Percentiles rank a stretch among this genome's conserved stretches.
Conservation (phyloP, 53 echinoderm and acorn worm species). For the Temnopleurus reevesii region DNA sequence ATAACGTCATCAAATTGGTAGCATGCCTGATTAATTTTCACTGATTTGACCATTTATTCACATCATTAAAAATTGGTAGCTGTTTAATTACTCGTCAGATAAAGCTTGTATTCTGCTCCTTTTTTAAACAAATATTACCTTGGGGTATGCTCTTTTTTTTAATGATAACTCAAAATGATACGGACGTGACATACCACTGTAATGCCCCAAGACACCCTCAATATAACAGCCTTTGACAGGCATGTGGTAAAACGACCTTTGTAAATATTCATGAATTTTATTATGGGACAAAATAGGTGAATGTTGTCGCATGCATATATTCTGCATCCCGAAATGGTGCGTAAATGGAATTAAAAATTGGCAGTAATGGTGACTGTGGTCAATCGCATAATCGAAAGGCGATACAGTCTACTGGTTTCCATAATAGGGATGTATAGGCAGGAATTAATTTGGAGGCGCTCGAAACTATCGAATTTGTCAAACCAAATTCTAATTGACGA, state of each 20-base stretch:
- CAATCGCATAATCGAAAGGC: neutral
- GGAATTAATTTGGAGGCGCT: too few species aligned
- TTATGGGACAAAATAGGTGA: neutral
- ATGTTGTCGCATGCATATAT: neutral
- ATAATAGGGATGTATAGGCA: too few species aligned
- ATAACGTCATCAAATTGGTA: too few species aligned
- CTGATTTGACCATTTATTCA: too few species aligned
- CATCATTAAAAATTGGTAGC: too few species aligned
- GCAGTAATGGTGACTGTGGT: neutral
- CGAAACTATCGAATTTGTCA: too few species aligned
- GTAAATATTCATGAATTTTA: constrained; percentile 11
- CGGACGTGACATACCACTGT: neutral
- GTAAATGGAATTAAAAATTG: constrained; percentile 6
- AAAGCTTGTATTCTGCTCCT: too few species aligned
- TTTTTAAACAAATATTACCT: too few species aligned
- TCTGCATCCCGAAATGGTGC: neutral
- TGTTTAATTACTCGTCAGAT: too few species aligned
- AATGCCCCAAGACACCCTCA: neutral
- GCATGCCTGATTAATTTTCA: too few species aligned
- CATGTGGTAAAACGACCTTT: constrained; percentile 5
- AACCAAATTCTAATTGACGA: too few species aligned
- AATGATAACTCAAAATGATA: neutral
- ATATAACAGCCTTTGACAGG: constrained; percentile 5
- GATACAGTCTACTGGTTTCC: neutral
- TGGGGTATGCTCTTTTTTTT: too few species aligned